These are phyloP conservation scores for Cheilosia pagana DNA, from an alignment of 2,888 invertebrate species.

Conservation along the genomic window DNA sequence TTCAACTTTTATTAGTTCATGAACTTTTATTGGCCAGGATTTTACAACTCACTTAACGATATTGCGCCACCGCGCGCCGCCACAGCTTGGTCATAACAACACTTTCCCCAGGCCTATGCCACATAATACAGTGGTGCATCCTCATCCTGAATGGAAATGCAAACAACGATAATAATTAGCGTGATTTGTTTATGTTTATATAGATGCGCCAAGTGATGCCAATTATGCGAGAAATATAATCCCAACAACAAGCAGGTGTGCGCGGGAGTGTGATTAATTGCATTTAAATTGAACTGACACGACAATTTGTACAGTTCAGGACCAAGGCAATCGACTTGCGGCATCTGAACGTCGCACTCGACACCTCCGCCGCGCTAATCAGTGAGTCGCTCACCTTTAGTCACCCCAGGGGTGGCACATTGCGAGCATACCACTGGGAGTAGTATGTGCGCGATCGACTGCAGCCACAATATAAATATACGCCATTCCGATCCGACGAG, in stretches of 20 bases:
- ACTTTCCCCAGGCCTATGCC: constrained; percentile 15
- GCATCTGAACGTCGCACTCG: constrained; percentile 52
- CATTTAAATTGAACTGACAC: constrained; percentile 42
- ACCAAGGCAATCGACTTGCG: constrained; percentile 56
- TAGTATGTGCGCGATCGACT: constrained; percentile 22
- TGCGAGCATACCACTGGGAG: constrained; percentile 50
- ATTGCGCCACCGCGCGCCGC: constrained; percentile 29
- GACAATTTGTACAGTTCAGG: constrained; percentile 46
- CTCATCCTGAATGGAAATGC: constrained; percentile 28
- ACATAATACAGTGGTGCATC: background rate
- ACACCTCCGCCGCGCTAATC: constrained; percentile 66
- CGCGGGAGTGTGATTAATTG: constrained; percentile 53
- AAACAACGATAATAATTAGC: constrained; percentile 67
- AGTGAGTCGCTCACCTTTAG: constrained; percentile 62
- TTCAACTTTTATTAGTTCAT: constrained; percentile 66
- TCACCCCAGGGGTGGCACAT: constrained; percentile 64
- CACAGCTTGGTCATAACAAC: constrained; percentile 18
- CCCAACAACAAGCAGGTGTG: constrained; percentile 32
- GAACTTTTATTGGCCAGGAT: constrained; percentile 69
- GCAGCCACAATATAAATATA: constrained; percentile 8
- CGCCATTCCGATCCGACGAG: background rate
- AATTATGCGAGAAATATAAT: constrained; percentile 32
- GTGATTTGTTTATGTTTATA: constrained; percentile 68
- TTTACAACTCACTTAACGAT: constrained; percentile 71
- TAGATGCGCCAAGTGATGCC: constrained; percentile 49